These are phyloP conservation scores for Schizopygopsis malacanthus DNA, from an alignment of 2,797 vertebrate species.

Conservation along the genomic window DNA sequence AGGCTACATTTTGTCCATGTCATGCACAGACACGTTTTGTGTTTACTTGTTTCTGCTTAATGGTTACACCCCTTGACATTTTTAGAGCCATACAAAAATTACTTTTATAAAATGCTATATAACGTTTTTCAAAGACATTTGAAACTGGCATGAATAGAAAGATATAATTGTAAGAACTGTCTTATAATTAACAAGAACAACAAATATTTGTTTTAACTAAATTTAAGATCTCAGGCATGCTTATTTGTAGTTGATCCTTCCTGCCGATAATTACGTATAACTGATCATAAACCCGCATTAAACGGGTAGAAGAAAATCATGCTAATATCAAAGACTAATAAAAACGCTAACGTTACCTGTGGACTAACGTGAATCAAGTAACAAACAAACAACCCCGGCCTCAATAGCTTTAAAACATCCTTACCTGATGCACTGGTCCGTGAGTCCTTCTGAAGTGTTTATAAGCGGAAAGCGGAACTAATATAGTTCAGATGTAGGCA, in stretches of 20 bases:
- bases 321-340: neutral
- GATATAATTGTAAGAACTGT: neutral
- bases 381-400: neutral
- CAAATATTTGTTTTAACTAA: neutral
- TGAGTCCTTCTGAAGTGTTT: neutral
- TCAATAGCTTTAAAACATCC: neutral
- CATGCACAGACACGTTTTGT: neutral
- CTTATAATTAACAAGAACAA: no score
- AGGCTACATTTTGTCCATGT: neutral
- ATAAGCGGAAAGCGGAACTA: slow-evolving; percentile 25
- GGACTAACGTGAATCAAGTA: neutral
- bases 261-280: neutral
- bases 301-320: neutral
- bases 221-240: neutral
- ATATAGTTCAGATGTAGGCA: neutral
- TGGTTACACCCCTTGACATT: neutral
- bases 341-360: neutral
- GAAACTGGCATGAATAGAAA: neutral
- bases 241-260: neutral
- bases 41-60: neutral
- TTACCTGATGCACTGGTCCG: slow-evolving; percentile 36
- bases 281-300: neutral
- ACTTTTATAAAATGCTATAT: neutral
- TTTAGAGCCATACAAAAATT: neutral
- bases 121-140: neutral